Conservation (phyloP, 92 coral and sea anemone genomes). For the Parazoanthus darwini region DNA sequence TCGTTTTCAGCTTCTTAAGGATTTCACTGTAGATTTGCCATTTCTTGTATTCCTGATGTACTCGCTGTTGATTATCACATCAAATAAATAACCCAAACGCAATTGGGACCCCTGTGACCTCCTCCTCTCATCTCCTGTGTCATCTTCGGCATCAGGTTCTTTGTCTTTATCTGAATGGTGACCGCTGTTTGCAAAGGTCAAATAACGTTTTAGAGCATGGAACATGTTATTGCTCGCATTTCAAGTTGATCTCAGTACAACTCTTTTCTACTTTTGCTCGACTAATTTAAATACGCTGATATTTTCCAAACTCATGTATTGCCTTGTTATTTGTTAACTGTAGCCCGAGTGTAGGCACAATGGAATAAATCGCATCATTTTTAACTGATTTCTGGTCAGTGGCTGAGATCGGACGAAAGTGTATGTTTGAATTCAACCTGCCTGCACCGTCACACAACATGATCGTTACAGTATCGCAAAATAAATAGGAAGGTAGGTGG, state of each 20-base stretch:
- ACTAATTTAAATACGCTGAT: background rate
- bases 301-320: conserved; percentile 3
- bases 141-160: background rate
- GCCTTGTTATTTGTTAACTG: background rate
- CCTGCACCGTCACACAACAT: background rate
- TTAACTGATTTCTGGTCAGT: conserved; percentile 3
- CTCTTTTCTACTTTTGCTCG: conserved; percentile 6
- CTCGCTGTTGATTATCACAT: conserved; percentile 22
- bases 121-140: background rate
- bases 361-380: conserved; percentile 12
- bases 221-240: conserved; percentile 6
- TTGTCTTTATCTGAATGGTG: background rate
- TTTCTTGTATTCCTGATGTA: conserved; percentile 30
- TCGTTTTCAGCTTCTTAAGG: conserved; percentile 22
- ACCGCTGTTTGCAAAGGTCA: conserved; percentile 19
- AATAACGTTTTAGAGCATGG: conserved; percentile 11
- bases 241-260: conserved; percentile 24
- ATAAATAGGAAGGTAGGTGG: too few species aligned
- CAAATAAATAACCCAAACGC: conserved; percentile 10
- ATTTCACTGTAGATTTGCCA: conserved; percentile 34
- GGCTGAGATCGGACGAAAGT: conserved; percentile 5
- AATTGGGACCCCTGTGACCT: conserved; percentile 16
- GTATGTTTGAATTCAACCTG: background rate
- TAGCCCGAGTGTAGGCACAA: conserved; percentile 9
- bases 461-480: background rate